phyloP scores from a whole-genome alignment of 2,888 invertebrate genomes.

The Tricholauxania praeusta region DNA sequence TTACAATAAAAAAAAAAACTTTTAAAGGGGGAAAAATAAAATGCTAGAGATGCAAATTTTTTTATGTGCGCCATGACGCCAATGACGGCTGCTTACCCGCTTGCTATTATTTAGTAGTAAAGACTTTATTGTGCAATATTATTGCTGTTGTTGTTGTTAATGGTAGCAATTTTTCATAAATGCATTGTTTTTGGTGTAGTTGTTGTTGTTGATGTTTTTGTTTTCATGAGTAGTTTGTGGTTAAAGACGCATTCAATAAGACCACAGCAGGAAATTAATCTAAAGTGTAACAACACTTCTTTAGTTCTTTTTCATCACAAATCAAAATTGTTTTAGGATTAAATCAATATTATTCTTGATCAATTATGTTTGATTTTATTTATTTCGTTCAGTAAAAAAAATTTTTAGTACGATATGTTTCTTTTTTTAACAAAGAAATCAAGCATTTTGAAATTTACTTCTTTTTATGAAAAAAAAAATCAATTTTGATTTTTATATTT shows the following conservation, averaged over 20 bases:
- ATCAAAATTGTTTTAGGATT: too few species aligned
- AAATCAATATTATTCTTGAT: too few species aligned
- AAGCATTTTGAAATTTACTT: too few species aligned
- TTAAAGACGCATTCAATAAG: neutral
- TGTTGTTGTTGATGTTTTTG: neutral
- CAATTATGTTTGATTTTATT: too few species aligned
- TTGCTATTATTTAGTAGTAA: neutral
- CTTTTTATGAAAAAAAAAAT: too few species aligned
- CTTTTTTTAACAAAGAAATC: too few species aligned
- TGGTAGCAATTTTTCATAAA: constrained; percentile 10
- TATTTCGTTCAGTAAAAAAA: too few species aligned
- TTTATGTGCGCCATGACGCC: constrained; percentile 2
- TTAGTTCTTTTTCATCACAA: too few species aligned
- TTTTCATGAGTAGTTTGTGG: neutral
- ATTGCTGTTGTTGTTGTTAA: constrained; percentile 1
- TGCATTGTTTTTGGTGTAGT: neutral
- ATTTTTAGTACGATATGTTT: too few species aligned
- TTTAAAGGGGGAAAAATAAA: neutral
- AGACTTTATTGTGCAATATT: constrained; percentile 10
- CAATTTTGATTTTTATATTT: too few species aligned
- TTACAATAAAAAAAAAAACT: neutral
- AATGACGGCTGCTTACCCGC: neutral
- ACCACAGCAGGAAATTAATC: neutral
- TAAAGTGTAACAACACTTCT: neutral
- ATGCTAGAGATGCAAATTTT: constrained; percentile 21